These are phyloP conservation scores for Hypomecis punctinalis DNA, from an alignment of 2,888 invertebrate genomes.

Conservation along the genomic window DNA sequence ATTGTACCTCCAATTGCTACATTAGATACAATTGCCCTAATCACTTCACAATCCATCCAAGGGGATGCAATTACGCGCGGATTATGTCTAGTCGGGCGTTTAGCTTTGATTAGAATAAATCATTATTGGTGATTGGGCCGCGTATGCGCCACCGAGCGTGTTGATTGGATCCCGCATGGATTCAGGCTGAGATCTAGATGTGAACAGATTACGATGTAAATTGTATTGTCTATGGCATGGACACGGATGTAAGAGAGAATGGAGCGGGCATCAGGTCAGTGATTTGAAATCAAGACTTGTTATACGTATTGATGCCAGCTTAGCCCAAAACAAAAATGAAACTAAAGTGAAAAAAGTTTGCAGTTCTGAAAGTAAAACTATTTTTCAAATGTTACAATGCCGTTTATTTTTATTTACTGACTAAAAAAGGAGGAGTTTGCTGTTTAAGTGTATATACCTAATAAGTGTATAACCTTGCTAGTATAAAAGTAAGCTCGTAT, in stretches of 20 bases:
- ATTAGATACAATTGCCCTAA: conserved; percentile 43
- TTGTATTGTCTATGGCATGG: conserved; percentile 2
- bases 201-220: conserved; percentile 3
- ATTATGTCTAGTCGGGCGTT: conserved; percentile 43
- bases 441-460: too few species aligned
- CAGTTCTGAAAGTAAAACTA: too few species aligned
- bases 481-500: too few species aligned
- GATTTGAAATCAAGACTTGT: not conserved
- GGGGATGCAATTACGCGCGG: conserved; percentile 44
- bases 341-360: too few species aligned
- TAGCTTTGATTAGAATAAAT: conserved; percentile 46
- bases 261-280: not conserved
- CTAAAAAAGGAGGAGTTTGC: too few species aligned
- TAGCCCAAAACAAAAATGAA: too few species aligned
- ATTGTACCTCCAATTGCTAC: conserved; percentile 18
- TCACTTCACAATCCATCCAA: conserved; percentile 41
- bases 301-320: not conserved
- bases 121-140: conserved; percentile 40
- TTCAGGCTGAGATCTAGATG: conserved; percentile 12
- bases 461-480: too few species aligned
- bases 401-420: too few species aligned
- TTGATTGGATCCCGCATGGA: conserved; percentile 32
- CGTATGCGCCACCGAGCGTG: conserved; percentile 26
- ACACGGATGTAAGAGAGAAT: too few species aligned
- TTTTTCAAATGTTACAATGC: too few species aligned